Evolutionary conservation across 1,140 invertebrate genomes (phyloP), one percentile per base, ranked within the genome.

Genomic region (Cepaea nemoralis): DNA sequence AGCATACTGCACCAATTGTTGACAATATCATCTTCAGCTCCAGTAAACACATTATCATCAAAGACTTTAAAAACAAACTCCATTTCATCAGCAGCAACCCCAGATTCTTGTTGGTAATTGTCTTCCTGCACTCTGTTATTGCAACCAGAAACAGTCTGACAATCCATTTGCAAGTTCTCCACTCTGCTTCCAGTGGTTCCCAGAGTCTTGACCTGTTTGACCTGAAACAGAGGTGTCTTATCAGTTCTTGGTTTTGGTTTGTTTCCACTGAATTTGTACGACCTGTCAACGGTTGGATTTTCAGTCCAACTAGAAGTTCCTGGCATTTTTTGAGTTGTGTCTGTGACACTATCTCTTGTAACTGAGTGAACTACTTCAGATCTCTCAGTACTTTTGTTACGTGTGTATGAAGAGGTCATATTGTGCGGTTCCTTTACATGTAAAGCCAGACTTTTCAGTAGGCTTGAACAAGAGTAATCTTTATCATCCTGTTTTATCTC

Each of bases 11-110:
- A 39, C 71, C 6, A 74, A 27, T 74, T 74, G 55, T 77, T 40
- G 35, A 66, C 48, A 77, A 77, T 77, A 31, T 77, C 50, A 63
- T 77, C 75, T 22, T 77, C 75, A 59, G 19, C 42, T 27, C 75
- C 75, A 37, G 75, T 77, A 27, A 77, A 39, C 5, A 42, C 35
- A 35, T 22, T 39, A 45, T 24, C 24, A 40, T 31, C 75, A 22
- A 77, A 42, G 16, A 27, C 75, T 24, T 35, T 33, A 24, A 77
- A 31, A 2, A 77, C 75, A 77, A 77, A 77, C 3, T 39, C 75
- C 48, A 77, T 63, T 27, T 63, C 75, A 66, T 77, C 75, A 37
- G 37, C 40, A 35, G n/a, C 31, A 48, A 5, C 50, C 5, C 14
- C 27, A 48, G 3, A 8, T 16, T 74, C 42, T 74, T 31, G 0